Percentiles rank a stretch among this genome's conserved stretches.
Conservation (phyloP, 2,113 vertebrate genomes). For the Globicephala melas region DNA sequence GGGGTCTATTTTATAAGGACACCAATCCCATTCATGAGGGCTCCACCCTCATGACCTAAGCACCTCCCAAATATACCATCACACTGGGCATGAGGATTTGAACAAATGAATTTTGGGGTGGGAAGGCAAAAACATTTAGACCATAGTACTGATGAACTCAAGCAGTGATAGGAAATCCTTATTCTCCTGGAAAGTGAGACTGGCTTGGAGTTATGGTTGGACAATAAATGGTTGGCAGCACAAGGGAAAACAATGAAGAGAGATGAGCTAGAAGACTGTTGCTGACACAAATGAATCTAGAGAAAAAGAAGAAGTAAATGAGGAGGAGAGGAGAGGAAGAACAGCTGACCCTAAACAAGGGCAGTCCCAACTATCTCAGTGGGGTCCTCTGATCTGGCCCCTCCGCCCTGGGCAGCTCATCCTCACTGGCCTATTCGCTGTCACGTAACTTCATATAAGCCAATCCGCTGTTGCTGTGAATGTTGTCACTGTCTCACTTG, state of each 20-base stretch:
- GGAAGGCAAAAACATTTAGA: neutral
- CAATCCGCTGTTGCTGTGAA: neutral
- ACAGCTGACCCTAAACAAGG: neutral
- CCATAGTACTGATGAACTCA: neutral
- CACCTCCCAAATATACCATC: neutral
- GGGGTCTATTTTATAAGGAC: neutral
- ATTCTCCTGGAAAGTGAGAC: neutral
- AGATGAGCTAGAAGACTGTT: neutral
- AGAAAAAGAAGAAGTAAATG: neutral
- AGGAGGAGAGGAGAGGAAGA: neutral
- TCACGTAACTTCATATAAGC: neutral
- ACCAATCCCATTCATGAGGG: neutral
- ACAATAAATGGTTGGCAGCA: neutral
- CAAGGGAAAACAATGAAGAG: neutral
- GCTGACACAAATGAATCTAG: neutral
- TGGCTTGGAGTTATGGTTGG: neutral
- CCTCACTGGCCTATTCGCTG: neutral
- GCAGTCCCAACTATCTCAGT: neutral
- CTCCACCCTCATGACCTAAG: neutral
- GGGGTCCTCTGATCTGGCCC: neutral
- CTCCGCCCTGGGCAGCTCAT: accelerated
- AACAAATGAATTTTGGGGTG: neutral
- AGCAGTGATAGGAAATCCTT: neutral
- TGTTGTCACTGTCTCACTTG: neutral
- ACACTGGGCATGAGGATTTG: neutral